Base-by-base conservation (phyloP, 2,113 vertebrate species). In the Oreocharis arfaki region DNA sequence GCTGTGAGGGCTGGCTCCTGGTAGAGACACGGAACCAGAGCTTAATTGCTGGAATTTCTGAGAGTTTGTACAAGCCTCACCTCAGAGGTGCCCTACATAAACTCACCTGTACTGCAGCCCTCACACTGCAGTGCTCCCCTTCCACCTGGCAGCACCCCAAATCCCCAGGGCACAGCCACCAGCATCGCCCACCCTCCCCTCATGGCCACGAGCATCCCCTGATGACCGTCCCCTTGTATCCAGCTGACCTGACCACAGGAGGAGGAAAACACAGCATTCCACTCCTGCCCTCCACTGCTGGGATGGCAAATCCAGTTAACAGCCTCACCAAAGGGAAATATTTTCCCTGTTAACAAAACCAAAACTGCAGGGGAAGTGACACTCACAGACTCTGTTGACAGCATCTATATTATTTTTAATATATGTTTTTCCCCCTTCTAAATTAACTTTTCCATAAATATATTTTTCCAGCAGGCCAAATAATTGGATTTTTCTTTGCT, bases 401-500 rank as follows among this genome's bases (percentile, higher is more conserved):
- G 84, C 81, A 87, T 76, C 87, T 87, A 69, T 90, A 49, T 88
- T 95, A 84, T 95, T 86, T 84, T 96, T 69, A 64, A 65, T 64
- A 69, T 42, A 70, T 85, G 83, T 67, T 39, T 76, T 50, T 19
- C 1, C 53, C 33, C 11, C 2, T 27, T 96, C 90, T 68, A 96
- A 95, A 97, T 98, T 97, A 98, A 97, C 96, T 97, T 98, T 89
- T 96, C 65, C 75, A 96, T 98, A 98, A 97, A 98, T 95, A 98
- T 89, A 93, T 98, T 95, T 98, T 97, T 97, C 89, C 91, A 97
- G 87, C 83, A 85, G 93, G 95, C 86, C 86, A 96, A 96, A 96
- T 98, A 98, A 98, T 98, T 98, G 97, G 96, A 98, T 98, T 98
- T 98, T 98, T 97, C 97, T 97, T 98, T 97, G 94, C 97, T 97